Evolutionary conservation across 2,888 invertebrate genomes (phyloP).

Genomic region (Sesia apiformis): DNA sequence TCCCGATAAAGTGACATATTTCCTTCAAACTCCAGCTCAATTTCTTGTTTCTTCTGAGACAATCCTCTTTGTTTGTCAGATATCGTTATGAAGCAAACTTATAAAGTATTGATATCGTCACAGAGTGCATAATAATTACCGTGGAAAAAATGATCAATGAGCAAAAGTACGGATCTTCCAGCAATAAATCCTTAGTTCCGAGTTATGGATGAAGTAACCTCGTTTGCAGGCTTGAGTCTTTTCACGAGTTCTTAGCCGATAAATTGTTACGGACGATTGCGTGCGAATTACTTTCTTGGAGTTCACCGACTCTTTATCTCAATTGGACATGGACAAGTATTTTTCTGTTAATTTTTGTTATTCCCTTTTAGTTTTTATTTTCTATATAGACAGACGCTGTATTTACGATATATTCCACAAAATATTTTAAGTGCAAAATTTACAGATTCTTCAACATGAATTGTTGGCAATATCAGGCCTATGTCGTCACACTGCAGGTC

Average conservation of each 20-base stretch:
- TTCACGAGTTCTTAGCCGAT: slow-evolving; percentile 39
- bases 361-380: background rate
- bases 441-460: too few species aligned
- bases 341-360: slow-evolving; percentile 6
- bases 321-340: slow-evolving; percentile 8
- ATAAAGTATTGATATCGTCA: too few species aligned
- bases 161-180: slow-evolving; percentile 1
- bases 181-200: slow-evolving; percentile 18
- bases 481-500: too few species aligned
- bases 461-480: too few species aligned
- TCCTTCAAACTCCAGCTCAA: too few species aligned
- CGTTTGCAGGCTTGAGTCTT: slow-evolving; percentile 26
- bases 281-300: slow-evolving; percentile 35
- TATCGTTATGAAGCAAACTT: too few species aligned
- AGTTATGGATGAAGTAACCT: slow-evolving; percentile 28
- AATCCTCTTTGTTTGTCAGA: too few species aligned
- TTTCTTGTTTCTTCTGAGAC: too few species aligned
- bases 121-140: background rate
- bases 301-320: slow-evolving; percentile 36
- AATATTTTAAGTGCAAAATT: too few species aligned
- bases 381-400: too few species aligned
- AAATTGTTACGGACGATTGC: slow-evolving; percentile 48
- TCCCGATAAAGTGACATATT: too few species aligned
- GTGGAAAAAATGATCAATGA: background rate
- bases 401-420: too few species aligned